Evolutionary conservation across 2,888 invertebrate species (phyloP), one percentile per base, ranked within the genome.

Genomic region (Pachymerium ferrugineum): DNA sequence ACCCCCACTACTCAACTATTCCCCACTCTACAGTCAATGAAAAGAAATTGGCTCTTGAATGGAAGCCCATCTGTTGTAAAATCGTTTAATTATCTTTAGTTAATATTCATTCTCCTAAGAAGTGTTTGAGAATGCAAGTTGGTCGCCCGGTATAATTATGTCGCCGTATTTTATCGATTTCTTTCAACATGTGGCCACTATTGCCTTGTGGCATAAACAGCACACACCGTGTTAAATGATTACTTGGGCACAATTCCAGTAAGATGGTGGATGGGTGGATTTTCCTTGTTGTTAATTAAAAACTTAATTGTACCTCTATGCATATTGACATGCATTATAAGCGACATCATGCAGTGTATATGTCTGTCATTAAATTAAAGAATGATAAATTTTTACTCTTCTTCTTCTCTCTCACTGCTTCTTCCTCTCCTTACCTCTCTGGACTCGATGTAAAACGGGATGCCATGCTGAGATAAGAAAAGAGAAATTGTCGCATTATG

Each of bases 341-440:
- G 62, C 19, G 22, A 22, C 62, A 62, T 25, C 25, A 28, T n/a
- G n/a, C n/a, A n/a, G n/a, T n/a, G n/a, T n/a, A n/a, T n/a, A n/a
- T n/a, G n/a, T n/a, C n/a, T n/a, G n/a, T n/a, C 47, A 54, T 54
- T 54, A 54, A 54, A 54, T 54, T 54, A 54, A n/a, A n/a, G n/a
- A n/a, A n/a, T n/a, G n/a, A n/a, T n/a, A n/a, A n/a, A n/a, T n/a
- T n/a, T n/a, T n/a, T n/a, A n/a, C n/a, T n/a, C n/a, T n/a, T n/a
- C n/a, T n/a, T n/a, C n/a, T n/a, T n/a, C n/a, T n/a, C 47, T 19
- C 14, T 22, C 10, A 10, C 47, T 19, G 47, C 22, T 54, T 54
- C 22, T 19, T 54, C 19, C 19, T 54, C 47, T 10, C 19, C 16
- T 54, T 54, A 22, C 19, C 47, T 54, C 22, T n/a, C n/a, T n/a